Percentiles rank a stretch among this genome's conserved stretches.
phyloP scores from a whole-genome alignment of 2,113 vertebrate genomes.

The Passer domesticus region DNA sequence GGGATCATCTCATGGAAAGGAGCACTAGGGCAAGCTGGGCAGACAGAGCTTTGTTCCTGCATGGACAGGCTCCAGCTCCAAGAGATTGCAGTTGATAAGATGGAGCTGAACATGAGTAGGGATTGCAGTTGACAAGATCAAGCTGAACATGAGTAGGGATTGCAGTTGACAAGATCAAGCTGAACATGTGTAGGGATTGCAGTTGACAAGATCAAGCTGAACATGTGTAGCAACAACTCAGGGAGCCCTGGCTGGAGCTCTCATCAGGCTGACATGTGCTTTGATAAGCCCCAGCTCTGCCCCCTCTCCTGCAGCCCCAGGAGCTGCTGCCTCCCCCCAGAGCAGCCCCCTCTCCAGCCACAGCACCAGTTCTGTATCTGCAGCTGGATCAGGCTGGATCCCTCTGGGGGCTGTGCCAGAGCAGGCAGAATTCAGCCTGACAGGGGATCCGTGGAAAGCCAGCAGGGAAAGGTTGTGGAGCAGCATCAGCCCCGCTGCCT shows the following conservation, averaged over 20 bases:
- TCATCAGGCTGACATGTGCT: neutral
- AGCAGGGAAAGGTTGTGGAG: neutral
- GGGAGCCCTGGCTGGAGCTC: conserved; percentile 39
- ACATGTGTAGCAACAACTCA: neutral
- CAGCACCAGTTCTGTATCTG: rapidly evolving
- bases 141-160: neutral
- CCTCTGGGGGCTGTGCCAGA: neutral
- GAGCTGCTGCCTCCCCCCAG: neutral
- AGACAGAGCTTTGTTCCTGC: neutral
- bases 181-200: no score
- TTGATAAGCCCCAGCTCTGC: neutral
- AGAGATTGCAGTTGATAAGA: neutral
- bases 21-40: neutral
- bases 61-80: neutral
- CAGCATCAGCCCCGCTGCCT: neutral
- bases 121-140: no score
- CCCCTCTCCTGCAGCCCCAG: neutral
- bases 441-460: neutral
- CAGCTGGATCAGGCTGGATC: neutral
- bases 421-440: neutral
- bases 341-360: neutral
- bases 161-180: no score
- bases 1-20: neutral
- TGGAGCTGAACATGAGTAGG: neutral
- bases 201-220: neutral